Conservation (phyloP, 2,888 invertebrate genomes). For the Chouioia cunea region DNA sequence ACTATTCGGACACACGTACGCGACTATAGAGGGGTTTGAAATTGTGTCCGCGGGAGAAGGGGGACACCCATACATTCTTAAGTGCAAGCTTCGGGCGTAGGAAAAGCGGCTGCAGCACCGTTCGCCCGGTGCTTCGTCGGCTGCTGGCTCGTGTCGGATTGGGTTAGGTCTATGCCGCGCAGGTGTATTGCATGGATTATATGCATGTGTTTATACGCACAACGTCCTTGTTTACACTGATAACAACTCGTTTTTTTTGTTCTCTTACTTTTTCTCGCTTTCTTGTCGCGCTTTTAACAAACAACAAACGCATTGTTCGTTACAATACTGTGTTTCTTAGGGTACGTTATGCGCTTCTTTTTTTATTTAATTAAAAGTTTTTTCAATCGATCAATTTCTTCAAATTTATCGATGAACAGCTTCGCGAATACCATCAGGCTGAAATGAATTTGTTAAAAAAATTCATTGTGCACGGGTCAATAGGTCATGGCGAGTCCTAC, state of each 20-base stretch:
- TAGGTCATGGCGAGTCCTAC: slow-evolving; percentile 50
- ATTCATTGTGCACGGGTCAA: slow-evolving; percentile 49
- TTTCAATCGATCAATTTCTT: too few relatives aligned
- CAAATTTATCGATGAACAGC: too few relatives aligned
- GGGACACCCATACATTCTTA: slow-evolving; percentile 7
- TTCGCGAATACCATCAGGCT: neutral
- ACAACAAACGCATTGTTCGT: too few relatives aligned
- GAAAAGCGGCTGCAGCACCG: neutral
- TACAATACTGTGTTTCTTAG: too few relatives aligned
- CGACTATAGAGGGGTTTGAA: neutral
- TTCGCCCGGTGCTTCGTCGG: slow-evolving; percentile 20
- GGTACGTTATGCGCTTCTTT: too few relatives aligned
- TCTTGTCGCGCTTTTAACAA: neutral
- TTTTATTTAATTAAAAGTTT: too few relatives aligned
- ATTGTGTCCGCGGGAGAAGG: neutral
- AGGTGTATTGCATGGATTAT: slow-evolving; percentile 26
- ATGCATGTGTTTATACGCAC: slow-evolving; percentile 22
- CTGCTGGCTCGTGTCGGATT: slow-evolving; percentile 27
- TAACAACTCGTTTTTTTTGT: slow-evolving; percentile 7
- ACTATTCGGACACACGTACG: neutral
- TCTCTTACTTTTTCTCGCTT: neutral
- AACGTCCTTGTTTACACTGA: slow-evolving; percentile 23
- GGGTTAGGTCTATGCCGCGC: slow-evolving; percentile 34
- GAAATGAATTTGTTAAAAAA: slow-evolving; percentile 2
- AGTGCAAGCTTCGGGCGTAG: neutral